Evolutionary conservation across 2,113 vertebrate species (phyloP).

Genomic region (Malurus elegans): DNA sequence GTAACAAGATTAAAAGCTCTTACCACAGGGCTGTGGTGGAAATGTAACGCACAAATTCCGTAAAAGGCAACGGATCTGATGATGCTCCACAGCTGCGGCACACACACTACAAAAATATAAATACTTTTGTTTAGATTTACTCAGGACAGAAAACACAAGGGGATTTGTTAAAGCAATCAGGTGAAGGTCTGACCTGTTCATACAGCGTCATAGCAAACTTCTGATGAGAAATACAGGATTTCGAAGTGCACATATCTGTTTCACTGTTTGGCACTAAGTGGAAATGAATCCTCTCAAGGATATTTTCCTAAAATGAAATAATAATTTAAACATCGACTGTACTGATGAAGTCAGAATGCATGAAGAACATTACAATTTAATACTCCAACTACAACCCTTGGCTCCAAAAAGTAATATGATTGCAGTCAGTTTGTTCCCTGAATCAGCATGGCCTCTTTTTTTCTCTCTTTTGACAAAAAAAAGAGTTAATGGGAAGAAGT

Average conservation of each 20-base stretch:
- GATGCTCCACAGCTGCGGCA: slow-evolving; percentile 96
- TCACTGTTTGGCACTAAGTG: slow-evolving; percentile 90
- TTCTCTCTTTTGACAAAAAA: not conserved
- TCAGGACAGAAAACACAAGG: not conserved
- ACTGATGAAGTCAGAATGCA: not conserved
- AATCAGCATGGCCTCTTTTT: not conserved
- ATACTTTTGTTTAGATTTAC: not conserved
- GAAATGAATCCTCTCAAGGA: slow-evolving; percentile 91
- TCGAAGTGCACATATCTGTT: slow-evolving; percentile 90
- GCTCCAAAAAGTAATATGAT: not conserved
- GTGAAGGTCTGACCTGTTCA: slow-evolving; percentile 85
- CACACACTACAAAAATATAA: slow-evolving; percentile 80
- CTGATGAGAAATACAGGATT: slow-evolving; percentile 95
- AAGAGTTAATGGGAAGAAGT: not conserved
- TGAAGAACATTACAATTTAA: not conserved
- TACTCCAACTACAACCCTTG: not conserved
- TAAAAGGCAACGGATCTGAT: slow-evolving; percentile 95
- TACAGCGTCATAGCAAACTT: slow-evolving; percentile 98
- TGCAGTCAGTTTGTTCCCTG: not conserved
- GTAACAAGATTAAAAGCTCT: slow-evolving; percentile 30
- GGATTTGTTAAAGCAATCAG: not conserved
- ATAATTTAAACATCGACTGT: not conserved
- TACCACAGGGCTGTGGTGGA: slow-evolving; percentile 97
- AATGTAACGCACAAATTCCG: slow-evolving; percentile 95
- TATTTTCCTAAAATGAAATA: slow-evolving; percentile 84